These are phyloP conservation scores for Anniella stebbinsi DNA, from an alignment of 2,797 vertebrate genomes.

Conservation along the genomic window DNA sequence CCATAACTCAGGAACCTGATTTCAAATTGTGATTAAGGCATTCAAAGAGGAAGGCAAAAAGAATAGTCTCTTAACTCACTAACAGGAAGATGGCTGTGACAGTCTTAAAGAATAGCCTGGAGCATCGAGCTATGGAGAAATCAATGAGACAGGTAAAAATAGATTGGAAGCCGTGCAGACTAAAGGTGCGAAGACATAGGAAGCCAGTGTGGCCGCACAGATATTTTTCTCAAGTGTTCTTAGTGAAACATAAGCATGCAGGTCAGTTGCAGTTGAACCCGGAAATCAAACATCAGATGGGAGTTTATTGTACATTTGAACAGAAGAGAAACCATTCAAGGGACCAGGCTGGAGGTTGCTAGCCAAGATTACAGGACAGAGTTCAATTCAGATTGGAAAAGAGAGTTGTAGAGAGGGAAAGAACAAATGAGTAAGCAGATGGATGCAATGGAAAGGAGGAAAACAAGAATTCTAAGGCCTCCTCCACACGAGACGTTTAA, in stretches of 20 bases:
- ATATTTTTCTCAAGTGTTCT: slow-evolving; percentile 39
- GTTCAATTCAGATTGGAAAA: background rate
- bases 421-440: background rate
- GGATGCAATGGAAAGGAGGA: background rate
- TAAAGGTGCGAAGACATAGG: slow-evolving; percentile 37
- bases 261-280: background rate
- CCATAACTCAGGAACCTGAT: slow-evolving; percentile 32
- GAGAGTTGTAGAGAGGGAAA: background rate
- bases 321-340: background rate
- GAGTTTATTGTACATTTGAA: slow-evolving; percentile 9
- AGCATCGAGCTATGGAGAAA: slow-evolving; percentile 49
- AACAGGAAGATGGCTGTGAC: slow-evolving; percentile 48
- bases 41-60: slow-evolving; percentile 47
- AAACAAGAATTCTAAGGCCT: background rate
- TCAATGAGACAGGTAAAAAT: slow-evolving; percentile 57
- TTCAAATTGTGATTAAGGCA: slow-evolving; percentile 34
- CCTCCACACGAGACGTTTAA: too few relatives aligned
- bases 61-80: slow-evolving; percentile 24
- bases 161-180: slow-evolving; percentile 54
- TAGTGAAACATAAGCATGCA: slow-evolving; percentile 1
- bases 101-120: slow-evolving; percentile 58
- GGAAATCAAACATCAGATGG: background rate
- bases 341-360: too few relatives aligned
- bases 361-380: background rate
- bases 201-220: slow-evolving; percentile 17